Conservation (phyloP, 1,140 invertebrate genomes). For the Olivierus martensii region DNA sequence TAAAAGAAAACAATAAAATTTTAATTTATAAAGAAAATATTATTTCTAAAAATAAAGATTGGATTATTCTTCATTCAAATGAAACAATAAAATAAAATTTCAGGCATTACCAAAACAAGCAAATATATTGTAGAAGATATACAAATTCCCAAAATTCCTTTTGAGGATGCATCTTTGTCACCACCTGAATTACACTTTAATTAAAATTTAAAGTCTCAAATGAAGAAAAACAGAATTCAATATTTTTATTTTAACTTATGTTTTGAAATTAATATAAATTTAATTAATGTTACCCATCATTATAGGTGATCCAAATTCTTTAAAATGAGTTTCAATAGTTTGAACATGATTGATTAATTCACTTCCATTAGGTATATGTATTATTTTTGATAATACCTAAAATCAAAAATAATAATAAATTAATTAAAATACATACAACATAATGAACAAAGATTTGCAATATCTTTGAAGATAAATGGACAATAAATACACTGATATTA, state of each 20-base stretch:
- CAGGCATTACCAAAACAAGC: conserved; percentile 10
- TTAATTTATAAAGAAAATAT: too few relatives aligned
- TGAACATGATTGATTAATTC: conserved; percentile 62
- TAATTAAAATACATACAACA: neutral
- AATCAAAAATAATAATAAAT: neutral
- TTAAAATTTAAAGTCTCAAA: too few relatives aligned
- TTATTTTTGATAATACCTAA: conserved; percentile 59
- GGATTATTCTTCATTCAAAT: neutral
- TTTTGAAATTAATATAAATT: too few relatives aligned
- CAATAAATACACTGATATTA: too few relatives aligned
- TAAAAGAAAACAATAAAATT: too few relatives aligned
- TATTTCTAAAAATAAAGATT: neutral
- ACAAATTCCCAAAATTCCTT: conserved; percentile 10
- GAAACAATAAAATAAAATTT: neutral
- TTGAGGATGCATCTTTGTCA: conserved; percentile 15
- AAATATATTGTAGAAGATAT: neutral
- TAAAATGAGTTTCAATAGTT: conserved; percentile 77
- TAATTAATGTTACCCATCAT: conserved; percentile 63
- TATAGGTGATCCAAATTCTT: conserved; percentile 82
- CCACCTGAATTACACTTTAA: conserved; percentile 5
- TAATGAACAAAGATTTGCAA: too few relatives aligned
- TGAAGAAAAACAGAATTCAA: too few relatives aligned
- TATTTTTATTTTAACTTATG: too few relatives aligned
- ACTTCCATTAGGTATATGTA: conserved; percentile 63
- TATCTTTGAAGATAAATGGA: too few relatives aligned